Evolutionary conservation across 2,797 vertebrate species (phyloP).

Genomic region (Hemitrygon akajei): DNA sequence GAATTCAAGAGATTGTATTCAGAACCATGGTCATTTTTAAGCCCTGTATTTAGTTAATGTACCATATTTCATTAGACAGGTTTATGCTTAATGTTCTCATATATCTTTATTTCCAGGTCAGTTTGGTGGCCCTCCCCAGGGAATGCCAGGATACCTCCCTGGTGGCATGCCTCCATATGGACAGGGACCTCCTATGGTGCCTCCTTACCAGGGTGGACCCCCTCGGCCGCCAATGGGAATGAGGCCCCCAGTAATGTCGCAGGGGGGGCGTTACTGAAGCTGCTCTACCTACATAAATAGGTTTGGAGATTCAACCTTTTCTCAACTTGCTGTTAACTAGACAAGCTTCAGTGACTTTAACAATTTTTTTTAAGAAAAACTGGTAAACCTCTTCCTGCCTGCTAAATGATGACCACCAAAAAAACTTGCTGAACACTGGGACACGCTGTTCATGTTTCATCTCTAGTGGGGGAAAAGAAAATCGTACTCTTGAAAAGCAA

Average conservation of each 20-base stretch:
- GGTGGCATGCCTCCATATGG: conserved; percentile 91
- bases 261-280: conserved; percentile 95
- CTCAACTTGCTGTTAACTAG: conserved; percentile 93
- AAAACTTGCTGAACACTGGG: conserved; percentile 69
- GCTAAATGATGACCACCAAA: conserved; percentile 51
- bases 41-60: too few species aligned
- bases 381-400: conserved; percentile 61
- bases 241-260: conserved; percentile 97
- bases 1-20: background rate
- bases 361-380: conserved; percentile 56
- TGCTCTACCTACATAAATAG: conserved; percentile 77
- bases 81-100: background rate
- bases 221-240: conserved; percentile 88
- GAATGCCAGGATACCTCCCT: conserved; percentile 89
- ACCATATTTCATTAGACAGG: background rate
- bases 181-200: conserved; percentile 93
- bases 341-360: conserved; percentile 71
- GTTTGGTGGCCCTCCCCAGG: conserved; percentile 90
- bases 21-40: background rate
- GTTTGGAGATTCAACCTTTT: conserved; percentile 99
- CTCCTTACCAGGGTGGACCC: conserved; percentile 87
- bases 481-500: conserved; percentile 31
- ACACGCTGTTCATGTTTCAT: conserved; percentile 71
- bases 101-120: conserved; percentile 67
- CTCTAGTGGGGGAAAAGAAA: conserved; percentile 53